Evolutionary conservation across 2,888 invertebrate genomes (phyloP), one percentile per base, ranked within the genome.

Genomic region (Trachelus troglodyta): DNA sequence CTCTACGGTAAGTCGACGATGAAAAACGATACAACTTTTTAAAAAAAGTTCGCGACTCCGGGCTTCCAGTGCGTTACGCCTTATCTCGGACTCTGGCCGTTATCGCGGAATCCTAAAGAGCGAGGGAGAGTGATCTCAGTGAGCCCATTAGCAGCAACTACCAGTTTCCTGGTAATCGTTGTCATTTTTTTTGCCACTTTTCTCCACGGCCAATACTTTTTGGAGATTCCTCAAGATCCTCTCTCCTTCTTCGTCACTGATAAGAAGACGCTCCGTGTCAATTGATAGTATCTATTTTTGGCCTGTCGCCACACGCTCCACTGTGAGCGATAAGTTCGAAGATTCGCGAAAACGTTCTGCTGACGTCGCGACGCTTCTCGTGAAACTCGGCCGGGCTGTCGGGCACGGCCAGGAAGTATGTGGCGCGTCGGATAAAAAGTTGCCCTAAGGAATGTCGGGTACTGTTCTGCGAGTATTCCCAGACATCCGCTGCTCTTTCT

Each of bases 391-490:
- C 30, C 71, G 71, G 71, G 71, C 71, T 34, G 31, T 30, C 34
- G 31, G 30, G 31, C 23, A 15, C 81, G 79, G 85, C 80, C 86
- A 88, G 87, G 85, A 85, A 86, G 87, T 88, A 85, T 86, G 86
- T 84, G 83, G 83, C 80, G 84, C 83, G 79, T 73, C 71, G 76
- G 74, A 74, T 79, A 76, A 88, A 88, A 88, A 88, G 85, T 86
- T 81, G 85, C 85, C 83, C 80, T 80, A 68, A 77, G 79, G 77
- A 79, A 81, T 81, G 79, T 80, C 81, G 75, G 77, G 79, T 83
- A 79, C 79, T 78, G 76, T 79, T 82, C 80, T 76, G 74, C 80
- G 35, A 56, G 78, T 75, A 74, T 78, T 68, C 75, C 77, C 77
- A 74, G 69, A 74, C 75, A 35, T 76, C 74, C 69, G 78, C 69